These are phyloP conservation scores for Drosophila infuscata DNA, from an alignment of 2,888 invertebrate genomes.

Conservation along the genomic window DNA sequence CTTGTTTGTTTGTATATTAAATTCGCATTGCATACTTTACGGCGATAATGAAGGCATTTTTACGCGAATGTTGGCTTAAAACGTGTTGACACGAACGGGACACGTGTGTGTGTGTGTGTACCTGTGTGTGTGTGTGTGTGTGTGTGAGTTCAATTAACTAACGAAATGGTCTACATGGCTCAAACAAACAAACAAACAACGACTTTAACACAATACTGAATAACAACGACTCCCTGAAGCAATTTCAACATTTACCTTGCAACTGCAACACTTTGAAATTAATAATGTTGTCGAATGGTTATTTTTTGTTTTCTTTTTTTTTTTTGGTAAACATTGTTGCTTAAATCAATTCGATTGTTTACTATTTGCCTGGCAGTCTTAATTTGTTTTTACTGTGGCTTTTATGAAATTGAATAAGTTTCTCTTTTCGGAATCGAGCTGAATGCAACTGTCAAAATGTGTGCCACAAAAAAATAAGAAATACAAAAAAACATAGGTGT, in stretches of 20 bases:
- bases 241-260: neutral
- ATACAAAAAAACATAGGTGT: neutral
- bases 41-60: constrained; percentile 74
- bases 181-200: too few species aligned
- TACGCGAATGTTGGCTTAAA: constrained; percentile 23
- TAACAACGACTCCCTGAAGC: neutral
- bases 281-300: neutral
- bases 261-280: neutral
- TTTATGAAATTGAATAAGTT: too few species aligned
- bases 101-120: neutral
- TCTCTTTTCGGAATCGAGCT: too few species aligned
- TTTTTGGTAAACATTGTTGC: too few species aligned
- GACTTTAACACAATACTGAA: neutral
- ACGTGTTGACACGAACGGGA: neutral
- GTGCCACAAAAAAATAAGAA: neutral
- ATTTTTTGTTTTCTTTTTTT: too few species aligned
- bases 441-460: too few species aligned
- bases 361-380: too few species aligned
- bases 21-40: constrained; percentile 68
- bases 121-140: neutral
- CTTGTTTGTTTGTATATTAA: constrained; percentile 66
- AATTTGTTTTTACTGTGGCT: too few species aligned
- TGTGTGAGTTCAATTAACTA: constrained; percentile 35
- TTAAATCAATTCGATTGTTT: too few species aligned
- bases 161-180: neutral